Evolutionary conservation across 1,140 invertebrate genomes (phyloP).

Genomic region (Megathymus violae): DNA sequence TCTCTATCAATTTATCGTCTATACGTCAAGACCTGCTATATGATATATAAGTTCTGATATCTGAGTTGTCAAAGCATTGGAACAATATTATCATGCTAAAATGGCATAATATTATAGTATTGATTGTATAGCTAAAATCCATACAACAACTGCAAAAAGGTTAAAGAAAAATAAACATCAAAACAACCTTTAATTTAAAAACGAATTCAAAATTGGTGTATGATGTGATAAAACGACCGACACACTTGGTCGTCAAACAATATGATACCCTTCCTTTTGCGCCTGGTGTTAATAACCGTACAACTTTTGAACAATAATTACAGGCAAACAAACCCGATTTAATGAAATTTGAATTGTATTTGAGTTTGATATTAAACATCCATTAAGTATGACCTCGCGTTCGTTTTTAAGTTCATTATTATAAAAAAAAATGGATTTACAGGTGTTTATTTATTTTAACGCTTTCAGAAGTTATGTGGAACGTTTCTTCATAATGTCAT

Average conservation of each 20-base stretch:
- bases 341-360: constrained; percentile 3
- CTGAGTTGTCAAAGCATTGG: too few relatives aligned
- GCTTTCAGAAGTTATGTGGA: neutral
- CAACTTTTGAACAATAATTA: neutral
- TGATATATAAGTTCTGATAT: too few relatives aligned
- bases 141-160: too few relatives aligned
- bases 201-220: neutral
- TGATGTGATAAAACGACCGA: neutral
- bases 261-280: neutral
- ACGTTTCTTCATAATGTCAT: neutral
- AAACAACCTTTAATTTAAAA: too few relatives aligned
- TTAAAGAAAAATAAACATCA: too few relatives aligned
- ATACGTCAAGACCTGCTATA: too few relatives aligned
- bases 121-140: too few relatives aligned
- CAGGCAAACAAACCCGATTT: constrained; percentile 1
- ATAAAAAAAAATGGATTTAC: neutral
- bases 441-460: neutral
- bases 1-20: too few relatives aligned
- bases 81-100: too few relatives aligned
- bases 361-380: constrained; percentile 4
- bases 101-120: too few relatives aligned
- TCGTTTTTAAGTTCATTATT: neutral
- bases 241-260: neutral
- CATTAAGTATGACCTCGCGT: constrained; percentile 1
- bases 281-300: constrained; percentile 1